These are phyloP conservation scores for Globodera rostochiensis DNA, from an alignment of 1,140 invertebrate genomes.

Conservation along the genomic window DNA sequence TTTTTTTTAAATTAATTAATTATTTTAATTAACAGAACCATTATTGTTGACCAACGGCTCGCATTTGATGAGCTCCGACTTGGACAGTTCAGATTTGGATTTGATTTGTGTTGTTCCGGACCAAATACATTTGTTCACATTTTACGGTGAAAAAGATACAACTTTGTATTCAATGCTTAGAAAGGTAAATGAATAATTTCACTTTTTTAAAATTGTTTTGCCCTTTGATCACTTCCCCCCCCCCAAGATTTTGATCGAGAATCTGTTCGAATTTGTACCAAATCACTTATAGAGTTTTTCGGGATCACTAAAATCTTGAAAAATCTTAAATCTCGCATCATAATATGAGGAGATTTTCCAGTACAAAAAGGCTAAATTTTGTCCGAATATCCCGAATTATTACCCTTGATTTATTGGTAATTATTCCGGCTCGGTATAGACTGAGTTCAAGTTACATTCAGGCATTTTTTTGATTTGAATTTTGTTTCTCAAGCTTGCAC, in stretches of 20 bases:
- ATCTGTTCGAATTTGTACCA: too few species aligned
- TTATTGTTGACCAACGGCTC: background rate
- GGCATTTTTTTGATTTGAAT: background rate
- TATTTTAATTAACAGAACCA: background rate
- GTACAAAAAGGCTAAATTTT: too few species aligned
- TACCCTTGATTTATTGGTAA: too few species aligned
- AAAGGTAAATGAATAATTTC: background rate
- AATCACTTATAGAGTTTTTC: too few species aligned
- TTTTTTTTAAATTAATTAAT: background rate
- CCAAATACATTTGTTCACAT: background rate
- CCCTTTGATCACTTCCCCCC: too few species aligned
- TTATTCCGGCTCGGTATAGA: too few species aligned
- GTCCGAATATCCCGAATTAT: too few species aligned
- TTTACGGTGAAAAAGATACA: background rate
- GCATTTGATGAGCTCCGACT: background rate
- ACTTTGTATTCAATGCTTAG: background rate
- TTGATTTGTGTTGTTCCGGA: background rate
- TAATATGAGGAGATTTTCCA: background rate
- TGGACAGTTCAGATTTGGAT: background rate
- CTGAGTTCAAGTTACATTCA: too few species aligned
- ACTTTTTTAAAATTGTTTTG: too few species aligned
- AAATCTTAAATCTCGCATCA: too few species aligned
- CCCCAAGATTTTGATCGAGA: too few species aligned
- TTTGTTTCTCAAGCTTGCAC: background rate
- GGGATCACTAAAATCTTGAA: too few species aligned